Percentiles rank a stretch among this genome's conserved stretches.
Evolutionary conservation across 2,797 vertebrate genomes (phyloP).

Genomic region (Heterohyrax brucei): DNA sequence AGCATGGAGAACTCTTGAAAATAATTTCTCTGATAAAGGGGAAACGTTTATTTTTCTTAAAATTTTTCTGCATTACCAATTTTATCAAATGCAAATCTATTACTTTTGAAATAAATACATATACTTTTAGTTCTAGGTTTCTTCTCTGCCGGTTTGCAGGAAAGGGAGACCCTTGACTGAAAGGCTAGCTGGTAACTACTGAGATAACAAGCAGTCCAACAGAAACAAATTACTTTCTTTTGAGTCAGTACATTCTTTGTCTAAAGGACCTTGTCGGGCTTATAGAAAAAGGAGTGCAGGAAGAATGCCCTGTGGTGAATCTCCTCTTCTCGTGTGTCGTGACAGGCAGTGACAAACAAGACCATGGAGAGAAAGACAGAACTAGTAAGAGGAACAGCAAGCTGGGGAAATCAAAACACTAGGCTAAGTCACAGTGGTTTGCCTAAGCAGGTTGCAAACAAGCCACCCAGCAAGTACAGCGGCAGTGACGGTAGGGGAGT

Average conservation of each 20-base stretch:
- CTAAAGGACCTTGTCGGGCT: neutral
- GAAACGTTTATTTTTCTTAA: conserved; percentile 53
- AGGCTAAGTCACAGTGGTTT: conserved; percentile 81
- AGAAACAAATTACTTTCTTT: neutral
- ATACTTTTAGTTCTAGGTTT: neutral
- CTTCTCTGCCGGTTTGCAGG: neutral
- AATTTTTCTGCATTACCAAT: neutral
- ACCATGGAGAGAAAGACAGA: neutral
- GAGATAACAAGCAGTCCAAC: neutral
- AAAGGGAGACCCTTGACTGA: neutral
- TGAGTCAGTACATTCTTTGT: neutral
- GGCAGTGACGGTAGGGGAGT: neutral
- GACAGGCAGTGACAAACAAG: neutral
- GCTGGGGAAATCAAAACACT: conserved; percentile 48
- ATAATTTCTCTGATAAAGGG: neutral
- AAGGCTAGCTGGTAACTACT: neutral
- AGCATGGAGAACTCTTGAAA: neutral
- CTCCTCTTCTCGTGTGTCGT: neutral
- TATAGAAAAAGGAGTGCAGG: neutral
- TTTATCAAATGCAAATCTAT: conserved; percentile 35
- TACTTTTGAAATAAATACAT: conserved; percentile 16
- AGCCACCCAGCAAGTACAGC: conserved; percentile 44
- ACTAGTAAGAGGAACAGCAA: conserved; percentile 18
- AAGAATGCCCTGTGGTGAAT: neutral
- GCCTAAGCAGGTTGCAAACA: conserved; percentile 69